These are phyloP conservation scores for Medauroidea extradentata DNA, from an alignment of 1,140 invertebrate genomes.

Conservation along the genomic window DNA sequence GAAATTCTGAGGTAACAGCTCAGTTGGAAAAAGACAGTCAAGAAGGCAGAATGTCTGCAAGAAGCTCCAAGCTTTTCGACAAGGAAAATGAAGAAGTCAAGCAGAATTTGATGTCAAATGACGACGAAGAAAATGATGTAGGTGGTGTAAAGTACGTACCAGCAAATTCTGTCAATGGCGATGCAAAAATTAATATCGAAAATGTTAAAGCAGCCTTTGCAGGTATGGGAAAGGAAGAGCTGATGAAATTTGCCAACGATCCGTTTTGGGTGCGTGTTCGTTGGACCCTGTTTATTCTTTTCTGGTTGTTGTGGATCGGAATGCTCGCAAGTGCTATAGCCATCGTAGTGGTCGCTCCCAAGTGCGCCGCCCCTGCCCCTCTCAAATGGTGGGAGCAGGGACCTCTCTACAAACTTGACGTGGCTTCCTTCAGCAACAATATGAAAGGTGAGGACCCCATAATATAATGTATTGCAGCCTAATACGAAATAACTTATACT, in stretches of 20 bases:
- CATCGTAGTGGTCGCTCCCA: conserved; percentile 79
- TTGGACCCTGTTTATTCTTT: conserved; percentile 78
- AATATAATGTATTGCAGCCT: too few relatives aligned
- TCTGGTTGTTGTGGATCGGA: conserved; percentile 80
- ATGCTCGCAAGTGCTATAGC: conserved; percentile 81
- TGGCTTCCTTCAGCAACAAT: conserved; percentile 51
- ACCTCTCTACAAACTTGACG: conserved; percentile 55
- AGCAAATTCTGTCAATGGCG: conserved; percentile 70
- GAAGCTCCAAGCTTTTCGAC: too few relatives aligned
- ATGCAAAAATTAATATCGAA: conserved; percentile 80
- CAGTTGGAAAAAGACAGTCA: too few relatives aligned
- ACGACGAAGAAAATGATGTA: not conserved
- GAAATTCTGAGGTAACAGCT: too few relatives aligned
- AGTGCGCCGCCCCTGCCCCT: conserved; percentile 65
- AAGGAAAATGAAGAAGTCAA: too few relatives aligned
- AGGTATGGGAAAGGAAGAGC: conserved; percentile 84
- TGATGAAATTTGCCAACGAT: conserved; percentile 88
- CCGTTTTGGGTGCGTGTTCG: conserved; percentile 85
- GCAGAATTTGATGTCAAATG: not conserved
- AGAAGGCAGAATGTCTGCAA: too few relatives aligned
- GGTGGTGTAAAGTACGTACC: conserved; percentile 60
- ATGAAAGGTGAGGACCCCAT: conserved; percentile 47
- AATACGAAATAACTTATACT: too few relatives aligned
- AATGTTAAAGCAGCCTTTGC: conserved; percentile 57
- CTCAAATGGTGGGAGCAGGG: conserved; percentile 64